These are phyloP conservation scores for Globodera rostochiensis DNA, from an alignment of 1,140 invertebrate genomes.

Conservation along the genomic window DNA sequence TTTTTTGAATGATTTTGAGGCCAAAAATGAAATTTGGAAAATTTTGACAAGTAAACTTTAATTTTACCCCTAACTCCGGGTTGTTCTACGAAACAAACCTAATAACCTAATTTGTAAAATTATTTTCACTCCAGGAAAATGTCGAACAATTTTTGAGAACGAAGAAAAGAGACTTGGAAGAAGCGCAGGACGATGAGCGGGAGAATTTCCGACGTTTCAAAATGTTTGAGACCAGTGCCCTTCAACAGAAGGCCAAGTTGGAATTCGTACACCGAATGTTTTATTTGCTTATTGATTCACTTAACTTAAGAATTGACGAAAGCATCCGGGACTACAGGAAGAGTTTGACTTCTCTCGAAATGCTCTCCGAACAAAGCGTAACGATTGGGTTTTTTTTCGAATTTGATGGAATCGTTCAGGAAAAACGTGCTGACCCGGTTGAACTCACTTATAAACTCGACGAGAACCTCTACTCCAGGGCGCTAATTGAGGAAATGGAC, in stretches of 20 bases:
- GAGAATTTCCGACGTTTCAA: slow-evolving; percentile 93
- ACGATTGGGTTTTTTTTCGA: too few relatives aligned
- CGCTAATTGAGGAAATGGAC: slow-evolving; percentile 82
- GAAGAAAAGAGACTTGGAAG: slow-evolving; percentile 78
- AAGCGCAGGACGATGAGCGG: slow-evolving; percentile 81
- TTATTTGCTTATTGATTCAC: slow-evolving; percentile 11
- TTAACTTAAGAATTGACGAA: slow-evolving; percentile 65
- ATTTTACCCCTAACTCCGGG: too few relatives aligned
- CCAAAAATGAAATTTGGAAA: too few relatives aligned
- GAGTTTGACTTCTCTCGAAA: slow-evolving; percentile 71
- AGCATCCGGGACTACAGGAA: slow-evolving; percentile 91
- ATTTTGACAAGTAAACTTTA: too few relatives aligned
- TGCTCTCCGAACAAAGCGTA: slow-evolving; percentile 76
- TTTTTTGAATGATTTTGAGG: too few relatives aligned
- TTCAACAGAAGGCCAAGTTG: slow-evolving; percentile 76
- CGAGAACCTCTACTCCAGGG: slow-evolving; percentile 90
- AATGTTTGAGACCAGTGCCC: slow-evolving; percentile 89
- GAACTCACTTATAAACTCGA: slow-evolving; percentile 90
- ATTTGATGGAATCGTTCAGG: slow-evolving; percentile 44
- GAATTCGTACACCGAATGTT: slow-evolving; percentile 30
- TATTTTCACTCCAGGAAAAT: slow-evolving; percentile 79
- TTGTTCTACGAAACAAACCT: too few relatives aligned
- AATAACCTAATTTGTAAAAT: slow-evolving; percentile 8
- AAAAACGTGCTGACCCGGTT: slow-evolving; percentile 70
- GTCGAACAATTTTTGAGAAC: slow-evolving; percentile 87